Evolutionary conservation across 2,797 vertebrate species (phyloP), one percentile per base, ranked within the genome.

Genomic region (Oceanodroma leucorhoa): DNA sequence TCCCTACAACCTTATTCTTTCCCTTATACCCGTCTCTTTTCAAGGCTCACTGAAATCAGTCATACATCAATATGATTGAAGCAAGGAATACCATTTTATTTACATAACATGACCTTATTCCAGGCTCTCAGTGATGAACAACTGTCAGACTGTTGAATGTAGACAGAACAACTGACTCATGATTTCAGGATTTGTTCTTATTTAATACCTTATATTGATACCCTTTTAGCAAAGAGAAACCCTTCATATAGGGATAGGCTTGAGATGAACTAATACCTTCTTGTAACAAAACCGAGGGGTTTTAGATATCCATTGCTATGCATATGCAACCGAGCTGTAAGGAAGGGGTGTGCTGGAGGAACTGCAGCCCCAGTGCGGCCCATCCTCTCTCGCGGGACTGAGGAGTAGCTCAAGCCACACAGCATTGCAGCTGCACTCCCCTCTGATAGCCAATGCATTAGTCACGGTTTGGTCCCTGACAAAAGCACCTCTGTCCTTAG

Each of bases 21-120:
- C n/a, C 11, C 32, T 57, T 16, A 43, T 13, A 76, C 10, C 4
- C 24, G n/a, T 11, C 14, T 50, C 16, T 36, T 54, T 71, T n/a
- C 50, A 70, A 83, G 40, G 26, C 40, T 87, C 62, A 75, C 34
- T 83, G 70, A 87, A 96, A 83, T 66, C 80, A 94, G 40, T 93
- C 86, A 43, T 15, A 36, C 3, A 54, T 16, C 36, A 46, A 17
- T 54, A 55, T 17, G 29, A 57, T 1, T 51, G 51, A 88, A 88
- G 70, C 9, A 70, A 86, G 73, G 11, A 75, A 78, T 66, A 62
- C 1, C 2, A 16, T 64, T 93, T 93, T 66, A 64, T 79, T 82
- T 87, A 75, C 18, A 46, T 36, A 70, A 80, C 38, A 34, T 76
- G 58, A 80, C 32, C 34, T 66, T 60, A 51, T 82, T 79, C 40